These are phyloP conservation scores for Elaeidobius kamerunicus DNA, from an alignment of 2,888 invertebrate genomes.

Conservation along the genomic window DNA sequence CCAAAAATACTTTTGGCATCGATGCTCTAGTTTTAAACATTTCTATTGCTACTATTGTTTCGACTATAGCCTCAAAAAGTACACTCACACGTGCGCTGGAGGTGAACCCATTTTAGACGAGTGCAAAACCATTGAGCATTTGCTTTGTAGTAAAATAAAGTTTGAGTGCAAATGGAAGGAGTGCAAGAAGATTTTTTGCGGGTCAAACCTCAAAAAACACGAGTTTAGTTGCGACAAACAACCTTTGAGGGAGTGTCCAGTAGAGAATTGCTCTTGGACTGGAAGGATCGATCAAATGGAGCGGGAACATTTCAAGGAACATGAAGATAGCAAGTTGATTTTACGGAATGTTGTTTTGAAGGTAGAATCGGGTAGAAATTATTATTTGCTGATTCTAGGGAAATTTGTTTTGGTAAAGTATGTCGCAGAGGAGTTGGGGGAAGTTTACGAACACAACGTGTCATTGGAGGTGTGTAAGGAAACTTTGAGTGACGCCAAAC, in stretches of 20 bases:
- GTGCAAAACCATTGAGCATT: slow-evolving; percentile 24
- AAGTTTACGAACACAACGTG: slow-evolving; percentile 24
- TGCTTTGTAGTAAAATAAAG: slow-evolving; percentile 25
- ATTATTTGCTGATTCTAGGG: slow-evolving; percentile 23
- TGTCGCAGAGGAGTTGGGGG: slow-evolving; percentile 20
- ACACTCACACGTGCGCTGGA: slow-evolving; percentile 20
- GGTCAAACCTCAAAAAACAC: slow-evolving; percentile 21
- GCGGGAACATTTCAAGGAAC: slow-evolving; percentile 21
- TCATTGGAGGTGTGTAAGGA: slow-evolving; percentile 19
- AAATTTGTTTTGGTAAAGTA: slow-evolving; percentile 26
- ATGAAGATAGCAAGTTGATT: slow-evolving; percentile 24
- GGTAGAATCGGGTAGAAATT: slow-evolving; percentile 18
- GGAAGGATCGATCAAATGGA: slow-evolving; percentile 18
- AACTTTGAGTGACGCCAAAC: slow-evolving; percentile 3
- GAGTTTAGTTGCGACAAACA: slow-evolving; percentile 22
- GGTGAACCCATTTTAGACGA: slow-evolving; percentile 27
- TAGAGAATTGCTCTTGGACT: slow-evolving; percentile 16
- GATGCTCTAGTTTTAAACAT: slow-evolving; percentile 24
- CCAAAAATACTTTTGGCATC: slow-evolving; percentile 27
- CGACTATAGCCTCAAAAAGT: slow-evolving; percentile 27
- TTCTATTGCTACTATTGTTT: slow-evolving; percentile 30
- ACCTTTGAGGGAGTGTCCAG: slow-evolving; percentile 23
- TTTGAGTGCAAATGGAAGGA: slow-evolving; percentile 22
- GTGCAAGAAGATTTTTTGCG: slow-evolving; percentile 27
- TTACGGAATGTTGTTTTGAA: slow-evolving; percentile 26